Base-by-base conservation (phyloP, 1,140 invertebrate genomes). In the Caenorhabditis brenneri region DNA sequence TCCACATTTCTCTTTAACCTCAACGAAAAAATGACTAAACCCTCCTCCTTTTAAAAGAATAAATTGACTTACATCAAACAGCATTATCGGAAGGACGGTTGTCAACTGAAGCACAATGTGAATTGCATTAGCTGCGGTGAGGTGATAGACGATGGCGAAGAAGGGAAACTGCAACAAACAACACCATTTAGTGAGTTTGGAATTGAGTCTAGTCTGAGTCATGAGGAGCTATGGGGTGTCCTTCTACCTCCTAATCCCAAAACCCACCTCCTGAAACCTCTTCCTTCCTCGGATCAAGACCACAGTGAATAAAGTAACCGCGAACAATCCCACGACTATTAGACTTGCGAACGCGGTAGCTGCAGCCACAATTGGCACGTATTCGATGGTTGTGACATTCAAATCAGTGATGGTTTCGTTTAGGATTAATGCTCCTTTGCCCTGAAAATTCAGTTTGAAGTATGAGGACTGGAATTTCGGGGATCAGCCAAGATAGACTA, bases 131-230 rank as follows among this genome's bases (percentile, higher is more conserved):
- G 81, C 81, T 7, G 42, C 36, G 22, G 81, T 82, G 36, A 82
- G 16, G 58, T 82, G 81, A 31, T 49, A 82, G 6, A 82, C 81
- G 48, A 82, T 82, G 29, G 60, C 60, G 33, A 82, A 82, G 33
- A 82, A 82, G 22, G 81, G 81, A 39, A 48, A 82, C 81, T 82
- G 81, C 42, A 82, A 82, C n/a, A 69, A 24, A 60, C 9, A 39
- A 24, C 16, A 53, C n/a, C n/a, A 10, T 79, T 79, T 33, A 46
- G 74, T 42, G 33, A 12, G 5, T 36, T 42, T 22, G 39, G 12
- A 12, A n/a, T n/a, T n/a, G 5, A 12, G 39, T 42, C 12, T 42
- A 42, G 39, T 6, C 39, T 42, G 39, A 51, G 6, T 51, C 19
- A 9, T 19, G 48, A 78, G 16, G 69, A n/a, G n/a, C n/a, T n/a